phyloP scores from a whole-genome alignment of 2,888 invertebrate genomes.

The Caprella mutica region DNA sequence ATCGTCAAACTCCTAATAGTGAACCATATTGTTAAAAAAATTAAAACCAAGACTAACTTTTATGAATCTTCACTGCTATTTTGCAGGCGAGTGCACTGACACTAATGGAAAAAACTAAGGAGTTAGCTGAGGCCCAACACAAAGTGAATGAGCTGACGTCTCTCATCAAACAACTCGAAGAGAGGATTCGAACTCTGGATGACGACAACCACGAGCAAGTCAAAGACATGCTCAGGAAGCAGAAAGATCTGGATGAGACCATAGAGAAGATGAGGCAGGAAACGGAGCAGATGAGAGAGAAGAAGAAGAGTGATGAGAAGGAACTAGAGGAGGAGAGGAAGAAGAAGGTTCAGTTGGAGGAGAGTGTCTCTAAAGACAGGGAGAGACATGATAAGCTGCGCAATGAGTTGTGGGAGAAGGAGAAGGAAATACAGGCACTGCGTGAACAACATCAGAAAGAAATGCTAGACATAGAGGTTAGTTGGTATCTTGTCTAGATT shows the following conservation, averaged over 20 bases:
- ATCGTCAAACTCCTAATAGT: too few relatives aligned
- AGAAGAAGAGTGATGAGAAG: neutral
- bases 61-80: too few relatives aligned
- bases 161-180: neutral
- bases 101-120: neutral
- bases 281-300: neutral
- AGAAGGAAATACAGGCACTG: neutral
- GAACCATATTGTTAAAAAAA: too few relatives aligned
- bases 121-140: neutral
- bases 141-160: neutral
- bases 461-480: neutral
- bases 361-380: neutral
- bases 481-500: too few relatives aligned
- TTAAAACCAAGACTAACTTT: too few relatives aligned
- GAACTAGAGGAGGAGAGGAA: neutral
- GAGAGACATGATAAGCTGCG: slow-evolving; percentile 1
- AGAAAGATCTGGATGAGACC: too few relatives aligned
- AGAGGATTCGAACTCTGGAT: neutral
- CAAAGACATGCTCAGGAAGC: neutral
- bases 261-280: too few relatives aligned
- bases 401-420: neutral
- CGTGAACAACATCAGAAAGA: neutral
- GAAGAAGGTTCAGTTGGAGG: neutral
- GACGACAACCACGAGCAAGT: neutral
- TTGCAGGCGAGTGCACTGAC: neutral